Percentiles rank a stretch among this genome's conserved stretches.
These are phyloP conservation scores for Andrena cerasifolii DNA, from an alignment of 1,140 invertebrate genomes.

Conservation along the genomic window DNA sequence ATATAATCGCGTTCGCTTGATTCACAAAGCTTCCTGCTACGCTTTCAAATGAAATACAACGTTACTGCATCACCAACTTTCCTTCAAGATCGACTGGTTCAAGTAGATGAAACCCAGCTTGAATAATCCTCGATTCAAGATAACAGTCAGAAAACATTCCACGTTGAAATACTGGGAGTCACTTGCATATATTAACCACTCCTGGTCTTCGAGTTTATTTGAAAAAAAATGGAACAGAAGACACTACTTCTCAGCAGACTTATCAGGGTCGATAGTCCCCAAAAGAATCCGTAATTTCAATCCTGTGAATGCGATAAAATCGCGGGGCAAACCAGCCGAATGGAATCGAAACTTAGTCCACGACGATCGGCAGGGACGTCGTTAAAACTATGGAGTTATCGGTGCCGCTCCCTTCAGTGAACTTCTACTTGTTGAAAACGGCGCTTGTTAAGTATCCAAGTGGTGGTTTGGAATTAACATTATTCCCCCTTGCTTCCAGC, in stretches of 20 bases:
- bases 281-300: neutral
- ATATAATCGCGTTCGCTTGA: neutral
- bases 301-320: constrained; percentile 25
- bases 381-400: constrained; percentile 57
- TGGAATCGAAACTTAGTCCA: constrained; percentile 45
- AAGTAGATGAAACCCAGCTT: too few relatives aligned
- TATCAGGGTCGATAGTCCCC: too few relatives aligned
- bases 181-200: too few relatives aligned
- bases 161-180: too few relatives aligned
- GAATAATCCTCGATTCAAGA: too few relatives aligned
- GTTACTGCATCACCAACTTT: too few relatives aligned
- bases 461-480: constrained; percentile 51
- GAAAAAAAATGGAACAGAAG: too few relatives aligned
- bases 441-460: constrained; percentile 48
- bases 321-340: neutral
- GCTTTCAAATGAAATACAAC: neutral
- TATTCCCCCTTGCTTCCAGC: constrained; percentile 33
- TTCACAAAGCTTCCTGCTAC: too few relatives aligned
- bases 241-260: too few relatives aligned
- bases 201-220: too few relatives aligned
- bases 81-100: too few relatives aligned
- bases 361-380: constrained; percentile 20
- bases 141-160: too few relatives aligned
- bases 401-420: constrained; percentile 14
- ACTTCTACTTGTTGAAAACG: constrained; percentile 53